Conservation (phyloP, 2,113 vertebrate species). For the Chamaetylas fuelleborni region DNA sequence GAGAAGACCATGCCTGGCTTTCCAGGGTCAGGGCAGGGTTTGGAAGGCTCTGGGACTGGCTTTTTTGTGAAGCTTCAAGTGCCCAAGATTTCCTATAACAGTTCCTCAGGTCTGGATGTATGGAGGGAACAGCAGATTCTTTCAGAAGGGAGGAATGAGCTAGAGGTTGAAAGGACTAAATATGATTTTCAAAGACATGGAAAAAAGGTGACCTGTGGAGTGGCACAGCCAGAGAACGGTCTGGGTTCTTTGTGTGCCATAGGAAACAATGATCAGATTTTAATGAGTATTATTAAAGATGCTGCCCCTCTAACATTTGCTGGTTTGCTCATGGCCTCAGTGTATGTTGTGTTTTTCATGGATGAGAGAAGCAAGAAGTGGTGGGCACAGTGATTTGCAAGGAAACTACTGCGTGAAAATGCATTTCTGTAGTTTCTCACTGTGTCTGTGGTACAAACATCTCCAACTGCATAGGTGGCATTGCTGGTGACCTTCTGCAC, state of each 20-base stretch:
- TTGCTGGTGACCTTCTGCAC: neutral
- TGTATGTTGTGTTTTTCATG: neutral
- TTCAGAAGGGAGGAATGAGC: neutral
- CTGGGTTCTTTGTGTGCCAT: neutral
- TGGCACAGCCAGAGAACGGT: neutral
- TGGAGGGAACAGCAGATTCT: neutral
- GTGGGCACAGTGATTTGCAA: neutral
- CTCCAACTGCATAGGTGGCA: accelerated
- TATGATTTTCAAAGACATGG: neutral
- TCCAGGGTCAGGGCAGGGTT: neutral
- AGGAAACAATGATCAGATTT: neutral
- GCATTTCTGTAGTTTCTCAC: neutral
- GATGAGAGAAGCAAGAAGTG: neutral
- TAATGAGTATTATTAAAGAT: neutral
- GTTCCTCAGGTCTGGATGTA: neutral
- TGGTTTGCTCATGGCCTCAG: neutral
- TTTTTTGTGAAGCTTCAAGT: neutral
- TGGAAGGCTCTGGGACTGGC: neutral
- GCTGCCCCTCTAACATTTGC: neutral
- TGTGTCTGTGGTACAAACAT: no score
- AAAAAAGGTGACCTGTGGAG: neutral
- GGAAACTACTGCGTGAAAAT: neutral
- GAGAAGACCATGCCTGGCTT: neutral
- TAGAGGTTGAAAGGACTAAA: neutral
- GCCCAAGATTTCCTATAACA: accelerated